These are phyloP conservation scores for Calosoma granatense DNA, from an alignment of 1,140 invertebrate species.

Conservation along the genomic window DNA sequence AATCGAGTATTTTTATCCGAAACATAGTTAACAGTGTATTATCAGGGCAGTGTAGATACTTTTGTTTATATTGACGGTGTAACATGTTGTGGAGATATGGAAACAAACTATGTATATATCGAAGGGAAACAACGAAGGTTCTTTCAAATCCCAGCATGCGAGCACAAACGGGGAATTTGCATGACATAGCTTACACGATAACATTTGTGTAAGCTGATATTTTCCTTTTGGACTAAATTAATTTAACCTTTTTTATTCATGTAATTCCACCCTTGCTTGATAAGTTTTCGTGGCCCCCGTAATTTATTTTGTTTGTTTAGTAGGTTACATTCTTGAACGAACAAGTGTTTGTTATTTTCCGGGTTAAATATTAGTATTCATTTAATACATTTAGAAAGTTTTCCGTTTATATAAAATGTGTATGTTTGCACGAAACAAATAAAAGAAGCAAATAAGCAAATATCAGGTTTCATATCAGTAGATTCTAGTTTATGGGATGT, in stretches of 20 bases:
- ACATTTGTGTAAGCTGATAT: not conserved
- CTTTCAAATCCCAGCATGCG: not conserved
- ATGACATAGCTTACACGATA: slow-evolving; percentile 4
- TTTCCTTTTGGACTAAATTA: slow-evolving; percentile 5
- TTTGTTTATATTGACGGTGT: not conserved
- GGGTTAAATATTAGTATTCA: not conserved
- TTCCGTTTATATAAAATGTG: no score
- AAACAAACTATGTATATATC: not conserved
- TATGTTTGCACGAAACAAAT: no score
- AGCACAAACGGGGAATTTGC: slow-evolving; percentile 2
- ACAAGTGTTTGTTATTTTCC: not conserved
- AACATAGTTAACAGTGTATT: not conserved
- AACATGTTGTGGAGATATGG: slow-evolving; percentile 2
- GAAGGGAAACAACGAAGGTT: not conserved
- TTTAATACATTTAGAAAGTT: not conserved
- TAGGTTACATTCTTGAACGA: not conserved
- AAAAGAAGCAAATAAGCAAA: not conserved
- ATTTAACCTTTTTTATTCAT: slow-evolving; percentile 7
- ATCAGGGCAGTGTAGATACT: not conserved
- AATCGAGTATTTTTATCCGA: not conserved
- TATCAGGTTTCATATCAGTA: not conserved
- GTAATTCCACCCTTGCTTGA: not conserved
- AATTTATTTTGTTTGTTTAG: not conserved
- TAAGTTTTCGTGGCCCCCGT: not conserved
- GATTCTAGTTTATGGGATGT: not conserved